These are phyloP conservation scores for Gymnoscopelus microlampas DNA, from an alignment of 2,797 vertebrate genomes.

Conservation along the genomic window DNA sequence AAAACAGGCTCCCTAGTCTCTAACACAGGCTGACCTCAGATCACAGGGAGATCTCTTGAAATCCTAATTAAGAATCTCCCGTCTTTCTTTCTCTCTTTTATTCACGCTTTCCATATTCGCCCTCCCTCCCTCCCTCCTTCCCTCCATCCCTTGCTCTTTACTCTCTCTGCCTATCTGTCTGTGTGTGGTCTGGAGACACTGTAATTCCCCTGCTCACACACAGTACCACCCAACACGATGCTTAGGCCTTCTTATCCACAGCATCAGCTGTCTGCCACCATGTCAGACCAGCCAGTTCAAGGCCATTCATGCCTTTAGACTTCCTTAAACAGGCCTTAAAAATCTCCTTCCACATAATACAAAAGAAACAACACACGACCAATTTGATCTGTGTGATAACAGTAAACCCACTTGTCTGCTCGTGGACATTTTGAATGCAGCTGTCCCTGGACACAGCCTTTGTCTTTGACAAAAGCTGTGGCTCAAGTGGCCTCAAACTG, in stretches of 20 bases:
- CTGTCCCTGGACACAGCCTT: not conserved
- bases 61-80: not conserved
- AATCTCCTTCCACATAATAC: conserved; percentile 36
- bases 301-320: conserved; percentile 46
- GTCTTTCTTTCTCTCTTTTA: conserved; percentile 18
- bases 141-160: conserved; percentile 39
- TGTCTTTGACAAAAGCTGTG: conserved; percentile 9
- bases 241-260: conserved; percentile 58
- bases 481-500: conserved; percentile 19
- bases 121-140: conserved; percentile 32
- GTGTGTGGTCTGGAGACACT: conserved; percentile 89
- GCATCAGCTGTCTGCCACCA: conserved; percentile 55
- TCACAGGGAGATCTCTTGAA: not conserved
- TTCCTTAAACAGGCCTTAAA: conserved; percentile 31
- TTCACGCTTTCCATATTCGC: conserved; percentile 14
- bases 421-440: conserved; percentile 14
- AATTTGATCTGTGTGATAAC: conserved; percentile 33
- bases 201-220: conserved; percentile 78
- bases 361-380: conserved; percentile 23
- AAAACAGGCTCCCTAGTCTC: not conserved
- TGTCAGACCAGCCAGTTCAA: conserved; percentile 54
- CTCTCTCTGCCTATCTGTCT: conserved; percentile 52
- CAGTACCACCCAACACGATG: conserved; percentile 68
- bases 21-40: not conserved
- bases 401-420: conserved; percentile 24